Base-by-base conservation (phyloP, 2,113 vertebrate species). In the Leptobrachium leishanense region DNA sequence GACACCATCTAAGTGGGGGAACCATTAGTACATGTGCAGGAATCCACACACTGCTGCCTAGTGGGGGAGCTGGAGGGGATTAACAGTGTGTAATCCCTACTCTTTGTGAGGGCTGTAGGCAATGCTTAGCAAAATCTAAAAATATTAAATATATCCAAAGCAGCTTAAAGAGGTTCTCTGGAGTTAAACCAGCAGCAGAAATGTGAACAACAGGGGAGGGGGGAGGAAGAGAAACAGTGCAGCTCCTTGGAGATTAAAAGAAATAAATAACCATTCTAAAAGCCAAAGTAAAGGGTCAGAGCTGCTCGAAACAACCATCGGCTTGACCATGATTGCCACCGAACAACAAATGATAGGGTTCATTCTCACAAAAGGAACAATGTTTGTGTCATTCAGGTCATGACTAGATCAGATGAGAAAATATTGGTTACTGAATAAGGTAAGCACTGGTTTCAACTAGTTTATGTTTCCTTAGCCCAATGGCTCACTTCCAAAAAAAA, bases 121-220 rank as follows among this genome's bases (percentile, higher is more conserved):
- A 67, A 42, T 62, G 57, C 72, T 57, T 15, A 74, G 64, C 46
- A 63, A 70, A 44, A 40, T 74, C 40, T 55, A 70, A 43, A 68
- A 63, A 63, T 63, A 77, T 78, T 78, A 78, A 79, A 79, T 73
- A 79, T 79, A 79, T 73, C 44, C 70, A 73, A 79, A 66, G 44
- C 69, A 67, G 70, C 63, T 73, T 72, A 72, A 79, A 73, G 62
- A 55, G 43, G 59, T 66, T 72, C 40, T 66, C 40, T 66, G 63
- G 69, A 72, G 77, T 79, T 79, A 73, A 79, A 79, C 46, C 77
- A 79, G 43, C 43, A 55, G 50, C 77, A 67, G 69, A 72, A 55
- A n/a, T 71, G 10, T 69, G 31, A 72, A 78, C 54, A 64, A 78
- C 53, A 43, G 43, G 42, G 43, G n/a, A 20, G 59, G 43, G n/a